These are phyloP conservation scores for Eonycteris spelaea DNA, from an alignment of 2,113 vertebrate genomes.

Conservation along the genomic window DNA sequence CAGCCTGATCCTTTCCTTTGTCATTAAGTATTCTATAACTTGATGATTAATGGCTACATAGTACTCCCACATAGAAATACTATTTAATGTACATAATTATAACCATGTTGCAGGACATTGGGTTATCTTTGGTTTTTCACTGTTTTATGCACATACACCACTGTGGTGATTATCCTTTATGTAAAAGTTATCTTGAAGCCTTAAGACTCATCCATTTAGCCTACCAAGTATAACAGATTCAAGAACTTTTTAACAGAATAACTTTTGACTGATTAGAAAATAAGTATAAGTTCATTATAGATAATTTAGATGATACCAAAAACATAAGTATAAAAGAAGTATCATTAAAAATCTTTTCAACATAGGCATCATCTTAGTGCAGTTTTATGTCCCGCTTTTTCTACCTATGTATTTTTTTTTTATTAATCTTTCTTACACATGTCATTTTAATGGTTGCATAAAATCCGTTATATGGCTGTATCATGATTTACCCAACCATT, in stretches of 20 bases:
- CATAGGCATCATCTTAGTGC: neutral
- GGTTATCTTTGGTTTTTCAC: neutral
- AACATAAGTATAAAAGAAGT: neutral
- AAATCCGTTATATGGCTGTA: neutral
- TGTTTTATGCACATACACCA: neutral
- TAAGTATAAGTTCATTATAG: neutral
- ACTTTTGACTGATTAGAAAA: neutral
- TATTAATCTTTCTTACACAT: neutral
- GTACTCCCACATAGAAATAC: neutral
- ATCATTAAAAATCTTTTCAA: neutral
- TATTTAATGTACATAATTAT: neutral
- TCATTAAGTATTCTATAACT: neutral
- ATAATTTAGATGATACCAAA: slow-evolving; percentile 6
- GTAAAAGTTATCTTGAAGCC: neutral
- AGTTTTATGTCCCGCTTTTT: neutral
- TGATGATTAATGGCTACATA: neutral
- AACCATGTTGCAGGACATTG: neutral
- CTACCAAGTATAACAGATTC: neutral
- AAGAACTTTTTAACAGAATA: neutral
- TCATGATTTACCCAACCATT: slow-evolving; percentile 11
- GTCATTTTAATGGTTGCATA: neutral
- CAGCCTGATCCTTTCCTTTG: neutral
- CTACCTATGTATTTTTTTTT: neutral
- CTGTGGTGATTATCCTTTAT: neutral
- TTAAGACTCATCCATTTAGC: neutral